phyloP scores from a whole-genome alignment of 2,888 invertebrate species.

The Ischnura elegans region DNA sequence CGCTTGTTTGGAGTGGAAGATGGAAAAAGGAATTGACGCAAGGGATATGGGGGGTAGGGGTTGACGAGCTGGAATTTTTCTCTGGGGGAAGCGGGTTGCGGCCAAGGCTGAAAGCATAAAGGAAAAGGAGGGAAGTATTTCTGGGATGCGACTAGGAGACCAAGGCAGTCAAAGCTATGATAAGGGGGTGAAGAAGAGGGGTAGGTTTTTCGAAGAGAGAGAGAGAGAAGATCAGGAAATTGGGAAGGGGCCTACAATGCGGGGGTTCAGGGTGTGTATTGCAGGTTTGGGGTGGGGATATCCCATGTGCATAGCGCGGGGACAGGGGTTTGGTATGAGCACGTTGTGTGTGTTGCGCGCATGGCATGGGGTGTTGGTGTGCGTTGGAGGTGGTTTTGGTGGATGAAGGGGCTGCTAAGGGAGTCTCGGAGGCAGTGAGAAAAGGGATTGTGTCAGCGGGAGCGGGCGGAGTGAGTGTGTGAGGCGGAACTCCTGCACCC shows the following conservation, averaged over 20 bases:
- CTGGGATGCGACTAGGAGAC: neutral
- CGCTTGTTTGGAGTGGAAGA: neutral
- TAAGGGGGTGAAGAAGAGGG: neutral
- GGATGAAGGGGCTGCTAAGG: slow-evolving; percentile 47
- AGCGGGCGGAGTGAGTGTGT: slow-evolving; percentile 23
- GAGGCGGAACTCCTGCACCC: neutral
- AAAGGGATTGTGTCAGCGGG: slow-evolving; percentile 65
- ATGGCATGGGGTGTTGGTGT: neutral
- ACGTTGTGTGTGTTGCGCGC: neutral
- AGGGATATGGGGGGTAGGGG: neutral
- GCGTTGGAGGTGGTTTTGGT: neutral
- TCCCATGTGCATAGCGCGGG: neutral
- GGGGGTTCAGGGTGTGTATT: neutral
- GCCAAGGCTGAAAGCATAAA: neutral
- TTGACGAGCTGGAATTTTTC: neutral
- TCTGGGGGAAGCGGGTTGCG: neutral
- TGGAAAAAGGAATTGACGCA: slow-evolving; percentile 39
- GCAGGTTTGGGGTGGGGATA: neutral
- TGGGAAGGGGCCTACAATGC: neutral
- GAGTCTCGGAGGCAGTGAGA: slow-evolving; percentile 55
- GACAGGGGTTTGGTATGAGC: neutral
- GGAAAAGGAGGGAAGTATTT: slow-evolving; percentile 40
- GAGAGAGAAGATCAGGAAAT: neutral
- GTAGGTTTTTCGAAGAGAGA: neutral
- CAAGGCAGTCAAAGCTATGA: neutral